These are phyloP conservation scores for Carassius gibelio DNA, from an alignment of 2,113 vertebrate species.

Conservation along the genomic window DNA sequence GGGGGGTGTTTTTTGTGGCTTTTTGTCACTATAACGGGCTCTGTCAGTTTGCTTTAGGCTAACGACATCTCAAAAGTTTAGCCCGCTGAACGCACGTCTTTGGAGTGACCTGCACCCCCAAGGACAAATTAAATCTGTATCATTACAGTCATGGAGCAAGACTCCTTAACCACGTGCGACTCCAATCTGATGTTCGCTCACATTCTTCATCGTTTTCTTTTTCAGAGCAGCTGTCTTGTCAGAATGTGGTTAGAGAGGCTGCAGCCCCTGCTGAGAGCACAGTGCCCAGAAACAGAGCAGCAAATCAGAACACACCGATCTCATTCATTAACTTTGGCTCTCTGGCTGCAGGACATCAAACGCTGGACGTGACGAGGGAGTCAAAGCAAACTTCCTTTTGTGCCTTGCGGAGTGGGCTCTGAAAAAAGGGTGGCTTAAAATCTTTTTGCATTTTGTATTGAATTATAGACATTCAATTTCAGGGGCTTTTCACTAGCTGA, in stretches of 20 bases:
- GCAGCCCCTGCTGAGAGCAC: constrained; percentile 59
- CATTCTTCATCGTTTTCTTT: constrained; percentile 51
- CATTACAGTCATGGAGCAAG: constrained; percentile 59
- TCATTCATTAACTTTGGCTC: constrained; percentile 71
- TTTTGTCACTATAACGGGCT: constrained; percentile 43
- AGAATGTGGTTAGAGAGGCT: constrained; percentile 57
- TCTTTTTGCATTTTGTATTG: constrained; percentile 2
- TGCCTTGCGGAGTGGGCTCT: constrained; percentile 52
- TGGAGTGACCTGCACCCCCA: constrained; percentile 51
- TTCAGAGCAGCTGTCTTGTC: constrained; percentile 57
- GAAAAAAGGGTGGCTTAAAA: constrained; percentile 55
- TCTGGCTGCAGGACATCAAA: constrained; percentile 67
- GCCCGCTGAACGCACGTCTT: constrained; percentile 52
- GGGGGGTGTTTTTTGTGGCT: neutral
- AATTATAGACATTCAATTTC: constrained; percentile 4
- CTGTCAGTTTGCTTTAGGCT: constrained; percentile 58
- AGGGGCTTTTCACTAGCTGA: neutral
- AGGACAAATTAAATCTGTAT: constrained; percentile 54
- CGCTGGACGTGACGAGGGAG: constrained; percentile 66
- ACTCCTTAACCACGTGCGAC: neutral
- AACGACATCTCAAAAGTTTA: constrained; percentile 49
- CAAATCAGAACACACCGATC: constrained; percentile 64
- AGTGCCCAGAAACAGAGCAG: constrained; percentile 59
- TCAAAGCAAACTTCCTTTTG: constrained; percentile 64
- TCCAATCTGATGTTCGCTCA: constrained; percentile 41